Base-by-base conservation (phyloP, 1,140 invertebrate species). In the Scylla paramamosain region DNA sequence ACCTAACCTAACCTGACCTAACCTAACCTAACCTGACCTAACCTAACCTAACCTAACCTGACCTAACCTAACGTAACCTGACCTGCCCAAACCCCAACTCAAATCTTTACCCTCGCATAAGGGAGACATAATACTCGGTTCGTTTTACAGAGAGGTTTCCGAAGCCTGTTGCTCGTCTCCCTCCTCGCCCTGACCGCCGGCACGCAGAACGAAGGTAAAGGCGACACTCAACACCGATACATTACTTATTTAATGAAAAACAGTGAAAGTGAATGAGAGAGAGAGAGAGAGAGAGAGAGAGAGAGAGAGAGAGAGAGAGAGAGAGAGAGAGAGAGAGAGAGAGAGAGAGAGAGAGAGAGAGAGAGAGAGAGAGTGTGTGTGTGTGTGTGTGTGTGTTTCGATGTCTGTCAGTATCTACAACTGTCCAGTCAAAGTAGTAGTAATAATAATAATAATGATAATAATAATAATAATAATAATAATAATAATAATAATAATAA, bases 381-480 rank as follows among this genome's bases (percentile, higher is more conserved):
- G 83, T 84, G 83, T 84, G 83, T 84, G 83, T 84, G 83, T 84
- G 83, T 84, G 83, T 84, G 83, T 84, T 4, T 84, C 4, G 4
- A 8, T 84, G 83, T 84, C 4, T 84, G 83, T 84, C n/a, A 28
- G 83, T 32, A n/a, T 84, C n/a, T 84, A 84, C 31, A 28, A 28
- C 83, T 6, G 7, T 67, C 7, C 4, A 67, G 59, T 14, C 10
- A 25, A 20, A 67, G 8, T 14, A 67, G 20, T 67, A 14, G 59
- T 14, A 67, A 25, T 25, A 67, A 25, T 67, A 67, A 16, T 25
- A 67, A 25, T 67, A 67, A 25, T 14, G 20, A 4, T 25, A 67
- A 4, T 25, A 67, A 3, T 67, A 67, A 25, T 67, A 67, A 25
- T 25, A 67, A 25, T 67, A 67, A 25, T 16, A 67, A 25, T 25